These are phyloP conservation scores for Galaxea fascicularis DNA, from an alignment of 92 coral and sea anemone genomes.

Conservation along the genomic window DNA sequence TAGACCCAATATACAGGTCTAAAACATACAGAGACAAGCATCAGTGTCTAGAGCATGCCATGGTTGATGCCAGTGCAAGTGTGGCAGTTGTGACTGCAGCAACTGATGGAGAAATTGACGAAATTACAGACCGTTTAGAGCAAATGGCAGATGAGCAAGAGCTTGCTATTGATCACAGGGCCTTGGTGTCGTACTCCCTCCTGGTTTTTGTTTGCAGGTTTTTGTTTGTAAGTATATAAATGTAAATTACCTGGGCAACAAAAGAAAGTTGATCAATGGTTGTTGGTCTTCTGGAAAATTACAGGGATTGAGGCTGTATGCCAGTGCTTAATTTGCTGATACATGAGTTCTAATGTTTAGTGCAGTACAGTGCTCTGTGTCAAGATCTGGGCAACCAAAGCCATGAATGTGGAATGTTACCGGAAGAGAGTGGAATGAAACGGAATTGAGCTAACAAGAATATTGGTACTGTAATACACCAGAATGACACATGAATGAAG, in stretches of 20 bases:
- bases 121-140: conserved; percentile 30
- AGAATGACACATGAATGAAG: no score
- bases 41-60: conserved; percentile 13
- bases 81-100: conserved; percentile 27
- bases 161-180: conserved; percentile 29
- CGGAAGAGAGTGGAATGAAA: no score
- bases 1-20: conserved; percentile 21
- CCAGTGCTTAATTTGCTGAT: no score
- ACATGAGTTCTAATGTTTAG: no score
- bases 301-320: background rate
- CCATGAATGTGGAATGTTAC: no score
- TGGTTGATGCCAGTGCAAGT: conserved; percentile 36
- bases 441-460: no score
- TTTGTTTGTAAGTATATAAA: conserved; percentile 33
- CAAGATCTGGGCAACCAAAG: no score
- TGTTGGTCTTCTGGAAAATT: background rate
- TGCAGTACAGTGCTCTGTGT: no score
- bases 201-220: conserved; percentile 25
- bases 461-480: no score
- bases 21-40: conserved; percentile 11
- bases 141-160: conserved; percentile 32
- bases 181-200: conserved; percentile 36
- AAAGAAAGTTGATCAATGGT: background rate
- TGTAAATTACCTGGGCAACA: background rate
- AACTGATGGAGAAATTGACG: conserved; percentile 24